Percentiles rank a stretch among this genome's conserved stretches.
These are phyloP conservation scores for Neoascia interrupta DNA, from an alignment of 2,888 invertebrate genomes.

Conservation along the genomic window DNA sequence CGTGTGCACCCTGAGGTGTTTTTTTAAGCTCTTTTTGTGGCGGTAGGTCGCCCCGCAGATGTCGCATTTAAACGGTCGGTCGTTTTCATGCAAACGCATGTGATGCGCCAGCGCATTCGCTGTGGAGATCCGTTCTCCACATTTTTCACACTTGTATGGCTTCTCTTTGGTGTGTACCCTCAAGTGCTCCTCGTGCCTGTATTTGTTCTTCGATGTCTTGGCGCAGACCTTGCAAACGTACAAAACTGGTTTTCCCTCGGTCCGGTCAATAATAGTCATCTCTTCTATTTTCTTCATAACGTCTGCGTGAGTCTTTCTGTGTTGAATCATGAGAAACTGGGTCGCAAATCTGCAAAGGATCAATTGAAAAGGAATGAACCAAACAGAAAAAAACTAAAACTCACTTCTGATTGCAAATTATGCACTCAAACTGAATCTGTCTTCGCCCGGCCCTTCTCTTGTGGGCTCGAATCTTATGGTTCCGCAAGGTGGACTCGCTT, in stretches of 20 bases:
- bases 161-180: conserved; percentile 53
- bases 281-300: conserved; percentile 61
- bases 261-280: conserved; percentile 58
- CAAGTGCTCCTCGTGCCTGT: conserved; percentile 60
- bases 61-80: conserved; percentile 57
- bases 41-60: conserved; percentile 59
- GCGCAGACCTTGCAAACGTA: conserved; percentile 65
- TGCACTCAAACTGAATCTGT: conserved; percentile 49
- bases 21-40: conserved; percentile 54
- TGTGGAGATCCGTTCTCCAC: conserved; percentile 47
- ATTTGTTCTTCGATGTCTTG: conserved; percentile 57
- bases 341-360: conserved; percentile 43
- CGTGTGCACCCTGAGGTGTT: conserved; percentile 53
- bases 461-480: conserved; percentile 44
- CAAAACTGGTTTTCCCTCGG: conserved; percentile 30
- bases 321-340: conserved; percentile 52
- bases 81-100: conserved; percentile 55
- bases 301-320: conserved; percentile 59
- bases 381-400: background rate
- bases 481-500: conserved; percentile 26
- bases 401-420: conserved; percentile 61
- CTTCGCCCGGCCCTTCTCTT: too few species aligned
- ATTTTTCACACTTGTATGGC: conserved; percentile 54
- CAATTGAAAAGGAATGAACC: background rate
- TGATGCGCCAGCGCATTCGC: conserved; percentile 56